Evolutionary conservation across 2,113 vertebrate species (phyloP).

Genomic region (Ranitomeya variabilis): DNA sequence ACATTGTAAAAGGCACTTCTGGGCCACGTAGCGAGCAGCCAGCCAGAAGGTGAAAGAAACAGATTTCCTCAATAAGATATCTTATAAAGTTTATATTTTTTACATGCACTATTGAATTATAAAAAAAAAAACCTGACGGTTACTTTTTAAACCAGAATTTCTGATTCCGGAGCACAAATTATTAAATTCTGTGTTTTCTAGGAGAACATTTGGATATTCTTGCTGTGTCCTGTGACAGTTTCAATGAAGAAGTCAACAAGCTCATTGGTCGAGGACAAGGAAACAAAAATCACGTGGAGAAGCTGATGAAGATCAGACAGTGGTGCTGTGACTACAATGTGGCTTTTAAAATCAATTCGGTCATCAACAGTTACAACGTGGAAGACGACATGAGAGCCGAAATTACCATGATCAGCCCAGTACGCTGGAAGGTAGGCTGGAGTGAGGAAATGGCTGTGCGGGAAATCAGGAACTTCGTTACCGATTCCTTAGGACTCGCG

Average conservation of each 20-base stretch:
- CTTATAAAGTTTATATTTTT: too few relatives aligned
- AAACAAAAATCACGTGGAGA: slow-evolving; percentile 85
- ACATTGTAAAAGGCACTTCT: too few relatives aligned
- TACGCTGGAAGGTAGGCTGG: slow-evolving; percentile 89
- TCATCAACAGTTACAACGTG: slow-evolving; percentile 90
- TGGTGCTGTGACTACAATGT: slow-evolving; percentile 88
- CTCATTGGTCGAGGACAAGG: slow-evolving; percentile 88
- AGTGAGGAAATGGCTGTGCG: too few relatives aligned
- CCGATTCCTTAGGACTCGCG: too few relatives aligned
- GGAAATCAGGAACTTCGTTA: too few relatives aligned
- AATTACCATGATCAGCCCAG: slow-evolving; percentile 79
- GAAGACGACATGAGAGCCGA: slow-evolving; percentile 86
- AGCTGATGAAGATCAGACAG: slow-evolving; percentile 76
- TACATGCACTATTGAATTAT: too few relatives aligned
- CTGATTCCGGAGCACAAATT: not conserved
- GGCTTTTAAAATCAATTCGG: slow-evolving; percentile 95
- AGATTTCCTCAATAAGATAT: too few relatives aligned
- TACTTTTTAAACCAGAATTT: not conserved
- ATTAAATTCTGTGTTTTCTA: slow-evolving; percentile 59
- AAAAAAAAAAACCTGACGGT: too few relatives aligned
- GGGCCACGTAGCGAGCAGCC: too few relatives aligned
- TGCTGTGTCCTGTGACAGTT: slow-evolving; percentile 94
- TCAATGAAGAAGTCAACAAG: slow-evolving; percentile 85
- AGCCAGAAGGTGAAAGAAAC: too few relatives aligned
- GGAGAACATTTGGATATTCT: slow-evolving; percentile 89